These are phyloP conservation scores for Hipparchia semele DNA, from an alignment of 2,888 invertebrate species.

Conservation along the genomic window DNA sequence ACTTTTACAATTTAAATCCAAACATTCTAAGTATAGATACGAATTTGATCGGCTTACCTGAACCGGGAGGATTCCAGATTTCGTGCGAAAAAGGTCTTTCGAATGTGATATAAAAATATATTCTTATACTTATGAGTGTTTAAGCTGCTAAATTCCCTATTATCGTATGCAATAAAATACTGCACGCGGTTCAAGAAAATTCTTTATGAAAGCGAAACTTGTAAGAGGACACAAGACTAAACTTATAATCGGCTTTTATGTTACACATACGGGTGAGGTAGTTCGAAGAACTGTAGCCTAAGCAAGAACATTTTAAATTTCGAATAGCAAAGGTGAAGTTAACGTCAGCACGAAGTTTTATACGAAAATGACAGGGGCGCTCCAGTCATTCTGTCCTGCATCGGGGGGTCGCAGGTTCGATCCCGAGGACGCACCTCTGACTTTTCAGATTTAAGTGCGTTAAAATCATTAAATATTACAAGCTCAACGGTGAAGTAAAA, in stretches of 20 bases:
- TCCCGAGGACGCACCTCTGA: too few species aligned
- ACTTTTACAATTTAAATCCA: constrained; percentile 37
- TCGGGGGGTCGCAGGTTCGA: too few species aligned
- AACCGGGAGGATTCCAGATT: constrained; percentile 35
- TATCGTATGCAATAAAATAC: background rate
- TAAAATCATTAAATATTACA: too few species aligned
- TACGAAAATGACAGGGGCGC: too few species aligned
- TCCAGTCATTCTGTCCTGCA: too few species aligned
- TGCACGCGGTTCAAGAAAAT: background rate
- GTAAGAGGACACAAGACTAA: background rate
- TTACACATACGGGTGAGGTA: background rate
- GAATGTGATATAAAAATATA: background rate
- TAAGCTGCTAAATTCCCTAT: background rate
- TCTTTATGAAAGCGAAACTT: background rate
- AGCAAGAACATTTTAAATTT: too few species aligned
- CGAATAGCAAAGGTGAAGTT: too few species aligned
- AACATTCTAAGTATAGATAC: constrained; percentile 37
- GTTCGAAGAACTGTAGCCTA: too few species aligned
- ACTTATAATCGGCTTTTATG: background rate
- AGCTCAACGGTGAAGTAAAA: too few species aligned
- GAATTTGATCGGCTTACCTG: constrained; percentile 38
- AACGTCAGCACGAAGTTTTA: too few species aligned
- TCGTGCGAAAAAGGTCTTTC: constrained; percentile 33
- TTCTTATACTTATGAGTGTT: background rate
- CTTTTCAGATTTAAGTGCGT: too few species aligned